phyloP scores from a whole-genome alignment of 2,888 invertebrate genomes.

The Automeris io region DNA sequence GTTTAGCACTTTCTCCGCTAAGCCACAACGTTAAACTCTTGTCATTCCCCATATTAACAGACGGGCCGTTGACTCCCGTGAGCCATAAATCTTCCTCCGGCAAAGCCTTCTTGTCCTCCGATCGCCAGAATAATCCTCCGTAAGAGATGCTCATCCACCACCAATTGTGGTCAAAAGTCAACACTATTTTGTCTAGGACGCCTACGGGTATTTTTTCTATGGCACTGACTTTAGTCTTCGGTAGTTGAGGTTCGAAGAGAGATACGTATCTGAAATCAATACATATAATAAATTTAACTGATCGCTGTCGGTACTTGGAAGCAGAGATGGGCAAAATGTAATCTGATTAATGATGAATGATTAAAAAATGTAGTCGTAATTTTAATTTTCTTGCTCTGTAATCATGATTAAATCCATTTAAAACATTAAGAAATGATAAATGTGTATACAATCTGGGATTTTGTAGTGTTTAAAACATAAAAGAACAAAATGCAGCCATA shows the following conservation, averaged over 20 bases:
- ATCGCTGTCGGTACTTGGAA: no score
- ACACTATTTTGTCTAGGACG: constrained; percentile 81
- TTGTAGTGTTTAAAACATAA: no score
- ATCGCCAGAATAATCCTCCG: constrained; percentile 35
- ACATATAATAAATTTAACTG: no score
- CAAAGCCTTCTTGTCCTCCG: constrained; percentile 15
- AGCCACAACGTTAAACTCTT: constrained; percentile 25
- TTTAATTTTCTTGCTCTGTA: no score
- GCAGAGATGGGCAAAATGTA: no score
- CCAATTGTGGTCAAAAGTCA: constrained; percentile 80
- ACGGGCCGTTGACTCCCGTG: constrained; percentile 20
- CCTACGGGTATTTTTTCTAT: constrained; percentile 80
- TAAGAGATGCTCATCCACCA: constrained; percentile 60
- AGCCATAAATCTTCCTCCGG: constrained; percentile 19
- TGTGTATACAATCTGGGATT: no score
- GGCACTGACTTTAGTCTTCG: constrained; percentile 67
- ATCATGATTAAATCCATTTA: no score
- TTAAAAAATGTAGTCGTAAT: no score
- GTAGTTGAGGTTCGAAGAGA: constrained; percentile 77
- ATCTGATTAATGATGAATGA: no score
- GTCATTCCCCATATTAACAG: constrained; percentile 16
- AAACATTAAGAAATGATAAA: no score
- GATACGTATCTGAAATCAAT: constrained; percentile 40
- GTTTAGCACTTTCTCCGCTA: constrained; percentile 19
- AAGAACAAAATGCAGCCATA: no score